Evolutionary conservation across 2,888 invertebrate genomes (phyloP), one percentile per base, ranked within the genome.

Genomic region (Eurois occulta): DNA sequence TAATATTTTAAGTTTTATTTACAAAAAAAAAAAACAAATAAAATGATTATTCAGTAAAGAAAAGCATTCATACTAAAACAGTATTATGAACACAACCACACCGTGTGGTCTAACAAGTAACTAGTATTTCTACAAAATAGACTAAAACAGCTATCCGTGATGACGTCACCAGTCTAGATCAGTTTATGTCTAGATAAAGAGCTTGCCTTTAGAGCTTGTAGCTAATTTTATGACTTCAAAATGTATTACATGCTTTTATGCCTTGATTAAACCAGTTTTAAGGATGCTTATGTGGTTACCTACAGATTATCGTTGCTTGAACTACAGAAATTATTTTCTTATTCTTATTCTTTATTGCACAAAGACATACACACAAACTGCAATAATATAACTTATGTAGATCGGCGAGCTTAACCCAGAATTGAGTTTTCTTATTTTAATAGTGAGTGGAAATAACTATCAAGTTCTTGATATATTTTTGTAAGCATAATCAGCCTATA

Each of bases 211-310:
- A 43, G 8, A 71, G 18, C 46, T 68, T 71, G 71, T 60, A 35
- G 35, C 28, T 74, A 80, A 80, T 84, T 82, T 84, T 70, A 84
- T 62, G 80, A 73, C 41, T 58, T 55, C 21, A 70, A 79, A 71
- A 70, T 67, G 43, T 68, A 43, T 62, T 64, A 48, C n/a, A 74
- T 35, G 46, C 52, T 69, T 66, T 43, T 55, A 66, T 16, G 28
- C 38, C 18, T 73, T 66, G 48, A 80, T 71, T 68, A 38, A 74
- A 82, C 74, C 43, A 11, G 74, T 84, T 74, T 48, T 13, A 46
- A 32, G 24, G n/a, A 46, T 16, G 35, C 18, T 38, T 16, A 5
- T 10, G n/a, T 13, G 21, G 3, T 21, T 41, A n/a, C n/a, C n/a
- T n/a, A 72, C 2, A n/a, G 13, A 24, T 32, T 46, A 41, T 11